These are phyloP conservation scores for Siniperca undulata DNA, from an alignment of 2,797 vertebrate genomes.

Conservation along the genomic window DNA sequence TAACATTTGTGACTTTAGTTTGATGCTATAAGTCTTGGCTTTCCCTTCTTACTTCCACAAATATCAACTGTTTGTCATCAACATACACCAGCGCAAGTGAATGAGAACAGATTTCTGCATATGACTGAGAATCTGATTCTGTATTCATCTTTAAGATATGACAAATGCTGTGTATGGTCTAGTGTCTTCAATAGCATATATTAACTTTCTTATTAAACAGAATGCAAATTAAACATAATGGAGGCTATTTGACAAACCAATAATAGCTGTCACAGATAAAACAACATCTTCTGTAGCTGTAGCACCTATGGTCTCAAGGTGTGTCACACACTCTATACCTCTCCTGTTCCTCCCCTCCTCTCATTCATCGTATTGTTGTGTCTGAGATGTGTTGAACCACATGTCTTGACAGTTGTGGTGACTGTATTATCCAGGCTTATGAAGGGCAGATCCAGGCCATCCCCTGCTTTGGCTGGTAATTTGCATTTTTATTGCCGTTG, in stretches of 20 bases:
- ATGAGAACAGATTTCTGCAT: neutral
- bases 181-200: neutral
- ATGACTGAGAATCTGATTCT: neutral
- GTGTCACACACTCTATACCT: slow-evolving; percentile 11
- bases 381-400: slow-evolving; percentile 75
- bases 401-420: slow-evolving; percentile 79
- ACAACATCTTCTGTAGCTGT: slow-evolving; percentile 27
- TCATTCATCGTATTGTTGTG: slow-evolving; percentile 65
- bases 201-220: slow-evolving; percentile 16
- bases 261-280: slow-evolving; percentile 42
- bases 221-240: slow-evolving; percentile 47
- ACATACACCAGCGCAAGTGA: slow-evolving; percentile 6
- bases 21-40: neutral
- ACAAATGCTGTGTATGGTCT: neutral
- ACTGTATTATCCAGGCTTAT: slow-evolving; percentile 84
- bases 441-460: slow-evolving; percentile 81
- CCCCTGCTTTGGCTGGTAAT: slow-evolving; percentile 81
- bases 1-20: too few relatives aligned
- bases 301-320: slow-evolving; percentile 27
- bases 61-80: neutral
- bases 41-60: neutral
- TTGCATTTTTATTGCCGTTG: slow-evolving; percentile 90
- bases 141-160: neutral
- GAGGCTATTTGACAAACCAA: slow-evolving; percentile 29
- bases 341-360: slow-evolving; percentile 39